Base-by-base conservation (phyloP, 2,797 vertebrate genomes). In the Propithecus perrieri region DNA sequence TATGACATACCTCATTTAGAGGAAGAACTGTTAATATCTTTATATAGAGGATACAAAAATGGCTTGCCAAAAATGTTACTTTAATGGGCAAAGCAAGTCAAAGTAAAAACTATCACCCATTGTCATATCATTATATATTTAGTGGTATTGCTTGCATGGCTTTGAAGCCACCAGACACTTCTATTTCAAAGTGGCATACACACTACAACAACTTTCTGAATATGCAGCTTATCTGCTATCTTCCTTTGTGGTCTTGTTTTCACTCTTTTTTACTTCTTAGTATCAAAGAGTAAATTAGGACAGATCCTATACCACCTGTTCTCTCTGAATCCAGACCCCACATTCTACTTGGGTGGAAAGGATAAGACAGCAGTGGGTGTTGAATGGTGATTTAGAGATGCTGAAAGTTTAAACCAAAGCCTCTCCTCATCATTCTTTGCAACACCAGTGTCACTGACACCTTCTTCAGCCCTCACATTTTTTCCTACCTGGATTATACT, bases 11-110 rank as follows among this genome's bases (percentile, higher is more conserved):
- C 63, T 93, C 65, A 85, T 71, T 93, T 76, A 78, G 80, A 92
- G 48, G 20, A 85, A 89, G n/a, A 92, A 84, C 20, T 81, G 24
- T 14, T 89, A 74, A 69, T 63, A 88, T 92, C 61, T 46, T 53
- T 79, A 89, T 87, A 93, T 17, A 84, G 59, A 94, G 38, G 85
- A 93, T 53, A 78, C 43, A 74, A 85, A 97, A 91, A 59, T 43
- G 41, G 17, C 57, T 78, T 94, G 72, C 72, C 53, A 76, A 92
- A 96, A 94, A 57, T 67, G 53, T 93, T 86, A 57, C 72, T 78
- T 91, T 81, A 92, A 50, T 53, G 6, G 55, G 55, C 35, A 93
- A 95, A 92, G 33, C 17, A 83, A 78, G 83, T 50, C 78, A 91
- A 92, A 88, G 92, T 81, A 79, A 69, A 69, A 95, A 33, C 61